Conservation (phyloP, 2,797 vertebrate species). For the Knipowitschia caucasica region DNA sequence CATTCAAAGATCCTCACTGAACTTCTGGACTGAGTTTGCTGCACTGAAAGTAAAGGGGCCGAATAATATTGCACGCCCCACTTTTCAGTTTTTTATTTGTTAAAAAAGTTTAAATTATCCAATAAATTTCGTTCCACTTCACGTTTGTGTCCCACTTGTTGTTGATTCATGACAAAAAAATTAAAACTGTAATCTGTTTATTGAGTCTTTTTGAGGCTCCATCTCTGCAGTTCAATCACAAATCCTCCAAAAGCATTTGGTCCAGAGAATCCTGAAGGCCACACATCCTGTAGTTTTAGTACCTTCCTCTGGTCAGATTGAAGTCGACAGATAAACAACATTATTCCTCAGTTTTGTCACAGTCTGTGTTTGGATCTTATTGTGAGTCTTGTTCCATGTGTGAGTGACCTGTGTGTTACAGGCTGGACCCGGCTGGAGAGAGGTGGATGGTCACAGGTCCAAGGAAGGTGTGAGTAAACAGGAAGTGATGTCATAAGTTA, state of each 20-base stretch:
- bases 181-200: too few species aligned
- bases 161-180: too few species aligned
- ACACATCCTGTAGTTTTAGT: neutral
- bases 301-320: neutral
- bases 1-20: too few species aligned
- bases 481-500: neutral
- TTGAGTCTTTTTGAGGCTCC: too few species aligned
- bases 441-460: neutral
- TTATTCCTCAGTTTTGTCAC: neutral
- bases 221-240: too few species aligned
- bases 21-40: too few species aligned
- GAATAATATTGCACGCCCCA: too few species aligned
- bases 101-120: too few species aligned
- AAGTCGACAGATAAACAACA: neutral
- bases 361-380: neutral
- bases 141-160: too few species aligned
- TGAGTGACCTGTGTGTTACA: neutral
- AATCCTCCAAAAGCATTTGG: neutral
- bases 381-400: neutral
- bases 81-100: too few species aligned
- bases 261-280: neutral
- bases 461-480: neutral
- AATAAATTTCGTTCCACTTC: too few species aligned
- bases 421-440: conserved; percentile 2
- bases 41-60: too few species aligned